Base-by-base conservation (phyloP, 2,888 invertebrate genomes). In the Torymus texanus region DNA sequence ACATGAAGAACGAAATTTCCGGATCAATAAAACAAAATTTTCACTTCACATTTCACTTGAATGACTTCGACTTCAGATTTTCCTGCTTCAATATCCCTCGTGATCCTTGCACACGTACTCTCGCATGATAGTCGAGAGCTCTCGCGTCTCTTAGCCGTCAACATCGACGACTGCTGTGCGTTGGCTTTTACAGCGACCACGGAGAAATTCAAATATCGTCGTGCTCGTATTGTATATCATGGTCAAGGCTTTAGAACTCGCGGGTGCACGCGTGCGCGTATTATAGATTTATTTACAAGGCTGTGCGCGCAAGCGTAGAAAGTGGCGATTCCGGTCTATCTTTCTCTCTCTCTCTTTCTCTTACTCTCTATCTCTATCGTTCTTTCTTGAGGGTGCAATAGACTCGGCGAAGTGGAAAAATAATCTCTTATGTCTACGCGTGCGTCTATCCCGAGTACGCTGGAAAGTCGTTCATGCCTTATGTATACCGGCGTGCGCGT, bases 391-490 rank as follows among this genome's bases (percentile, higher is more conserved):
- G 63, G 63, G 16, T 12, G 51, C 18, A 24, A n/a, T 16, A 21
- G 50, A 51, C 16, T 8, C 29, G 4, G 29, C 29, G 2, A 29
- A 29, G 29, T 29, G 29, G 29, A 29, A 29, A 29, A 29, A 29
- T 29, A 29, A 29, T 29, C 29, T 29, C 29, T 29, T 29, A 29
- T 29, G n/a, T 18, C 51, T 2, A 16, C 41, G 59, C 59, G 14
- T 16, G 59, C 10, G 18, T 59, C 14, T 66, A 66, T 51, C 18
- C n/a, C 29, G 70, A 82, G 63, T n/a, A n/a, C 81, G 84, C 84
- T 29, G 83, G 86, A 87, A 87, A 86, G 86, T 84, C 81, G 83
- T 84, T 85, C 85, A 85, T 86, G 82, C 83, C 84, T 86, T 85
- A 86, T 85, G 86, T 86, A 85, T 83, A 29, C 29, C 29, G 29